Base-by-base conservation (phyloP, 1,140 invertebrate genomes). In the Bicyclus anynana region DNA sequence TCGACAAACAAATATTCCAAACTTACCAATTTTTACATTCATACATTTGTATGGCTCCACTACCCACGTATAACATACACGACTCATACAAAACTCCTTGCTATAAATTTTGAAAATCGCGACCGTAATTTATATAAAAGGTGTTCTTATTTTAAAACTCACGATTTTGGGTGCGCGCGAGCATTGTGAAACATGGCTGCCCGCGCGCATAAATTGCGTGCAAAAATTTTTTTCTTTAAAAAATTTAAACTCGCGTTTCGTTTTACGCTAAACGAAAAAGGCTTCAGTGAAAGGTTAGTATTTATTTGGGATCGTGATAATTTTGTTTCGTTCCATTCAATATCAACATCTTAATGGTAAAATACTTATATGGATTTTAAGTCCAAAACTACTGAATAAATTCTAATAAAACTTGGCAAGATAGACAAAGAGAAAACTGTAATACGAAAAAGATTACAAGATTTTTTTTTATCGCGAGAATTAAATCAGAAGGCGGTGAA, bases 101-200 rank as follows among this genome's bases (percentile, higher is more conserved):
- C 65, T 68, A 80, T 80, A 80, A 80, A 80, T 78, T 65, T 62
- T 62, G 54, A 54, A n/a, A 62, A 65, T 49, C 71, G 64, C 62
- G 68, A 63, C 59, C 71, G 71, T 78, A 73, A 77, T 61, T 78
- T 76, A 77, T 74, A 74, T 73, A 70, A 69, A 58, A 65, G 57
- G 70, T 77, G 73, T 77, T 80, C 72, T 77, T 73, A 72, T 77
- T 79, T 81, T 77, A 71, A 74, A 71, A 61, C 66, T 58, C 73
- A 74, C 74, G 67, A 68, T 77, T 76, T 67, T 65, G 72, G 55
- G 50, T 62, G 71, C 62, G 66, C 63, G 67, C 53, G 67, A 69
- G 71, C 72, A 72, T 74, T 74, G 67, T 71, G 75, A 74, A 72
- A 74, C 75, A 76, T 69, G 72, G 69, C 62, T 60, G 67, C 65